Base-by-base conservation (phyloP, 2,797 vertebrate genomes). In the Pogoniulus pusillus region DNA sequence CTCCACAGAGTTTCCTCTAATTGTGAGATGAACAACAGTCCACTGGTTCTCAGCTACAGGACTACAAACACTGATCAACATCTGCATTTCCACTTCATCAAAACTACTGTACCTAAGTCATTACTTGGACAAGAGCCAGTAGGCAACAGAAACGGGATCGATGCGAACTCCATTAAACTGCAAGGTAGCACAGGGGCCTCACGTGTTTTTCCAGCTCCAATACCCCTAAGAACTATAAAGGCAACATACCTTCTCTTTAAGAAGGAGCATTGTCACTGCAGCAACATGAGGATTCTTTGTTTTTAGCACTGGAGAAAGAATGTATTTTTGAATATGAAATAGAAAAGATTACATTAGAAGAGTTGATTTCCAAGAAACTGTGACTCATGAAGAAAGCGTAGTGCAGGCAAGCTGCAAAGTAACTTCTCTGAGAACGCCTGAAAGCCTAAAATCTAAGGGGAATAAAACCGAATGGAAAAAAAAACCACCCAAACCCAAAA, bases 161-260 rank as follows among this genome's bases (percentile, higher is more conserved):
- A 59, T 10, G 26, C 12, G 71, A 86, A 69, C 16, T 4, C 41
- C 41, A 1, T 29, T 58, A 71, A 89, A 70, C 30, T 4, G 54
- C 0, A 0, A 70, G 22, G 35, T 43, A 75, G 43, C 0, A 0
- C 39, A 30, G 32, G 45, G n/a, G 20, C 17, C 20, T 32, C 7
- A 14, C 0, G 57, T 32, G 13, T 32, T 43, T 43, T 63, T 70
- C 53, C 72, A 81, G 29, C 19, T 70, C 51, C 29, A 10, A 5
- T 20, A 27, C 18, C 16, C 16, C 16, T 27, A 62, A 72, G 9
- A 85, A 82, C 19, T 22, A 16, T 14, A 73, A 72, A 63, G 32
- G 35, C 1, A 4, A 62, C 34, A 39, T 18, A 65, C 11, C 54
- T 85, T 69, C 71, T 79, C 22, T 54, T 73, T 45, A 53, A 68